Percentiles rank a stretch among this genome's conserved stretches.
Conservation (phyloP, 2,113 vertebrate species). For the Guaruba guarouba region DNA sequence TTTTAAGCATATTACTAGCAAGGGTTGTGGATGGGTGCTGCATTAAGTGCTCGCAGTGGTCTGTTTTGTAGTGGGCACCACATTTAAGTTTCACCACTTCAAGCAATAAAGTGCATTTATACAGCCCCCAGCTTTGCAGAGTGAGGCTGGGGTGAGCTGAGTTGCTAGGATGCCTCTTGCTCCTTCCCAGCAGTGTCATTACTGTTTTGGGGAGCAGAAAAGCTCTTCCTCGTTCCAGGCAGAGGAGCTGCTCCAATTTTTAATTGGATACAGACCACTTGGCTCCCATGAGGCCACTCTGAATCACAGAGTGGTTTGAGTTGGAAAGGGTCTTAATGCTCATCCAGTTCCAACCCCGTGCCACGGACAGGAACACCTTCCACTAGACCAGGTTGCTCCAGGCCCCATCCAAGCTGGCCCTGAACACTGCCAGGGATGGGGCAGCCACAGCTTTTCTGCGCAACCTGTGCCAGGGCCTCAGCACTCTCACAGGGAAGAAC, state of each 20-base stretch:
- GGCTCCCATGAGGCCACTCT: accelerated
- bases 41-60: background rate
- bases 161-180: accelerated
- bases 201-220: background rate
- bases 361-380: background rate
- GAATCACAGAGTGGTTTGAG: background rate
- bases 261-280: background rate
- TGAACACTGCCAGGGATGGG: background rate
- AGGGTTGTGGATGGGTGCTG: background rate
- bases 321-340: background rate
- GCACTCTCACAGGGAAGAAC: background rate
- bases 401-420: background rate
- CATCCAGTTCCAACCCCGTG: background rate
- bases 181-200: background rate
- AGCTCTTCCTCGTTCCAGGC: background rate
- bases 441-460: background rate
- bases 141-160: accelerated
- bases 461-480: background rate
- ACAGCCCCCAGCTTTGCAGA: background rate
- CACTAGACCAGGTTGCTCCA: background rate
- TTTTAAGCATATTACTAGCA: background rate
- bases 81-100: accelerated
- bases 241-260: background rate
- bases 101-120: background rate
- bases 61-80: background rate